Percentiles rank a stretch among this genome's conserved stretches.
These are phyloP conservation scores for Himantopus leucocephalus DNA, from an alignment of 2,113 vertebrate species.

Conservation along the genomic window DNA sequence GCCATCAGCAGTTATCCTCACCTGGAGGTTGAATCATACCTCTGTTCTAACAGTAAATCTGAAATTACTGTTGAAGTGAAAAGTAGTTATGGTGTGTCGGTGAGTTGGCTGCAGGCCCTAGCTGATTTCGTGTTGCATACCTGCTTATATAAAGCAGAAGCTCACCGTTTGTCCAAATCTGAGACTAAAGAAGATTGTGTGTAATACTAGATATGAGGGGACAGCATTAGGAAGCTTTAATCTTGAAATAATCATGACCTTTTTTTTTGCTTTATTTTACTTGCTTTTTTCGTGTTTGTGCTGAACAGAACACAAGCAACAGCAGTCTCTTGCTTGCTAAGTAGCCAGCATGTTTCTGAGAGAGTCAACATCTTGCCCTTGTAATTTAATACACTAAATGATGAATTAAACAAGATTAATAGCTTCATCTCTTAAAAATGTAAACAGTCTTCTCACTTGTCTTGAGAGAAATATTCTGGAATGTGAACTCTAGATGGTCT, in stretches of 20 bases:
- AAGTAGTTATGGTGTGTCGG: accelerated
- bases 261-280: neutral
- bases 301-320: neutral
- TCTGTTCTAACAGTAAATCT: neutral
- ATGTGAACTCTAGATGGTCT: neutral
- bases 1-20: neutral
- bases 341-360: accelerated
- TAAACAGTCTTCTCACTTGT: neutral
- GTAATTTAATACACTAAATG: neutral
- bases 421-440: neutral
- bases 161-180: neutral
- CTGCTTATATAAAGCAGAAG: neutral
- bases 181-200: neutral
- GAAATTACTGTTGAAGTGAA: neutral
- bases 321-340: neutral
- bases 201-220: neutral
- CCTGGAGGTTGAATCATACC: accelerated
- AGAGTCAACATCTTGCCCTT: accelerated
- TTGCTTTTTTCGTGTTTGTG: neutral
- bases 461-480: neutral
- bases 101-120: neutral
- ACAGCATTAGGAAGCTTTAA: neutral
- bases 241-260: accelerated
- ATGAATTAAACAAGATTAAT: neutral
- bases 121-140: neutral